Conservation (phyloP, 2,888 invertebrate species). For the Dicycla oo region DNA sequence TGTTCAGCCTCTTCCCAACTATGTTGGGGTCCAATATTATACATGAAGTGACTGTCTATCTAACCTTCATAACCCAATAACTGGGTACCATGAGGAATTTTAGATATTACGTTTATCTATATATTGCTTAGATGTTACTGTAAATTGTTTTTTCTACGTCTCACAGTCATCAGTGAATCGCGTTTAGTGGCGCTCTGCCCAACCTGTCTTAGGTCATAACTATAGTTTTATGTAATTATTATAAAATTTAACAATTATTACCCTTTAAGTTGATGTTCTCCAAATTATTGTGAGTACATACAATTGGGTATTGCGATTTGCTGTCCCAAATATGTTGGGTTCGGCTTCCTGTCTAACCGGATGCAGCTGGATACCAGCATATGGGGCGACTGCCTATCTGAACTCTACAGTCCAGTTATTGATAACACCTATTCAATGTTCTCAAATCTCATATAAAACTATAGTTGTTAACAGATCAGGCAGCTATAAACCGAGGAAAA, state of each 20-base stretch:
- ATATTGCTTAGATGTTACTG: background rate
- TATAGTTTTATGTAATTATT: slow-evolving; percentile 39
- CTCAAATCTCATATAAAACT: background rate
- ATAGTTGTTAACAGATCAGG: no score
- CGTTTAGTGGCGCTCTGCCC: slow-evolving; percentile 3
- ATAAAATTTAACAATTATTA: slow-evolving; percentile 50
- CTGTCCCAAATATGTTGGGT: background rate
- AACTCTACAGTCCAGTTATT: background rate
- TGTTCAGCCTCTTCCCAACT: background rate
- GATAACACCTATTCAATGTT: background rate
- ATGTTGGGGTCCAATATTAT: background rate
- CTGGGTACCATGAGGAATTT: background rate
- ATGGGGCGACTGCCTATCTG: background rate
- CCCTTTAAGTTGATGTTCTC: slow-evolving; percentile 37
- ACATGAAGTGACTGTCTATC: background rate
- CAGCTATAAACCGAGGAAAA: no score
- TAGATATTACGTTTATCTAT: no score
- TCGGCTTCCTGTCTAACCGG: background rate
- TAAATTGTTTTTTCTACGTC: background rate
- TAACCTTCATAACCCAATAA: no score
- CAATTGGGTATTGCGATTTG: slow-evolving; percentile 26
- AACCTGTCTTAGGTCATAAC: background rate
- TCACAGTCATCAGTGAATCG: background rate
- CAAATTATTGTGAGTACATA: slow-evolving; percentile 46
- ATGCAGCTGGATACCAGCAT: background rate